Conservation (phyloP, 1,140 invertebrate genomes). For the Caenorhabditis inopinata region DNA sequence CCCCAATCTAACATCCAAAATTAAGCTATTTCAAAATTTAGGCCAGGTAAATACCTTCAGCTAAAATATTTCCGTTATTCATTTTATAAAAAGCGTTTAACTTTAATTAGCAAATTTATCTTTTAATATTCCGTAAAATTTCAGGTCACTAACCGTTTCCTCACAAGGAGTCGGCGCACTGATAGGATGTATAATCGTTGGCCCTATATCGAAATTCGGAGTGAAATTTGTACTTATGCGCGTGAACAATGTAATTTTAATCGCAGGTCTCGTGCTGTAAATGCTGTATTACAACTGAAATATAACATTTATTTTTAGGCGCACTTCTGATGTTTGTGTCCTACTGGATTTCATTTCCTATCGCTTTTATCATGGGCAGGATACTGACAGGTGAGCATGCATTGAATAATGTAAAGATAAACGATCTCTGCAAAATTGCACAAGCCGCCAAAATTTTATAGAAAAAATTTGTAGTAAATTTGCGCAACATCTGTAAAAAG, state of each 20-base stretch:
- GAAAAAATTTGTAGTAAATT: too few relatives aligned
- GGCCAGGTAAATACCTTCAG: too few relatives aligned
- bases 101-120: too few relatives aligned
- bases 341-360: conserved; percentile 1
- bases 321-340: conserved; percentile 21
- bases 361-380: background rate
- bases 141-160: conserved; percentile 33
- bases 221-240: background rate
- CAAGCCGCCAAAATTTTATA: too few relatives aligned
- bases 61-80: too few relatives aligned
- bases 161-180: conserved; percentile 33
- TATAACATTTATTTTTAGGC: background rate
- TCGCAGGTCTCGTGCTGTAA: background rate
- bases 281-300: background rate
- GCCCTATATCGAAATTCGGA: background rate
- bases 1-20: too few relatives aligned
- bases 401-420: background rate
- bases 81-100: too few relatives aligned
- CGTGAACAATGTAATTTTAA: background rate
- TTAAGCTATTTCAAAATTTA: too few relatives aligned
- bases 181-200: conserved; percentile 23
- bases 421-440: too few relatives aligned
- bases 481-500: too few relatives aligned
- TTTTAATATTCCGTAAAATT: too few relatives aligned
- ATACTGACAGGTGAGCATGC: background rate